A percentile compares a stretch with the other conserved stretches of the same genome.
phyloP scores from a whole-genome alignment of 2,797 vertebrate genomes.

The Dipus sagitta region DNA sequence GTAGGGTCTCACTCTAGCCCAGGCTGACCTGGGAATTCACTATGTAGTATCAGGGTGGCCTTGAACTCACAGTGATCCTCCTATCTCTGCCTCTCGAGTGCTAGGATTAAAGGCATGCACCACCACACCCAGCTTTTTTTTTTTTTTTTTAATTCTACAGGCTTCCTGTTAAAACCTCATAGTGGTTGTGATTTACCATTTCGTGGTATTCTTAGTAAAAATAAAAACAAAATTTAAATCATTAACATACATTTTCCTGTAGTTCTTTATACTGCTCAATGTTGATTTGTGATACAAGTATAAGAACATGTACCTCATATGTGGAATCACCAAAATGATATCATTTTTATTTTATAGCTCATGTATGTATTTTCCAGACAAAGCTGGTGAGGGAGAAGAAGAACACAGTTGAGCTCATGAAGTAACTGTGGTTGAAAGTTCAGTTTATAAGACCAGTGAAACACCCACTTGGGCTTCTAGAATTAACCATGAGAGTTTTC shows the following conservation, averaged over 20 bases:
- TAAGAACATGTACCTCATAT: neutral
- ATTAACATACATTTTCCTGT: neutral
- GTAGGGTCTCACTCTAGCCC: too few species aligned
- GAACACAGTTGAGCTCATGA: neutral
- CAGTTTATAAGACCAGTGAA: neutral
- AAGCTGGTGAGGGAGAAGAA: neutral
- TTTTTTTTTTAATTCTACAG: neutral
- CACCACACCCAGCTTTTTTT: neutral
- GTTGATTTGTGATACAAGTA: slow-evolving; percentile 19
- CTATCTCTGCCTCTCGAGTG: too few species aligned
- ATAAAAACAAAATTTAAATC: neutral
- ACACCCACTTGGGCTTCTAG: neutral
- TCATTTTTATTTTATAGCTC: neutral
- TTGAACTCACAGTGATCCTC: too few species aligned
- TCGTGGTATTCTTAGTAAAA: neutral
- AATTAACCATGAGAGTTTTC: slow-evolving; percentile 30
- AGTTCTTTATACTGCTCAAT: neutral
- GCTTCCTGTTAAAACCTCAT: neutral
- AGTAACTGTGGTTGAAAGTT: neutral
- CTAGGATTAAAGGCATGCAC: too few species aligned
- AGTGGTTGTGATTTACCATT: neutral
- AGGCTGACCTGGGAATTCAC: too few species aligned
- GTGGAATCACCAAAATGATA: neutral
- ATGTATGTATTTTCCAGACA: neutral
- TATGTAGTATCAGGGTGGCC: too few species aligned